Evolutionary conservation across 1,140 invertebrate genomes (phyloP), one percentile per base, ranked within the genome.

Genomic region (Euura saliciscinereae): DNA sequence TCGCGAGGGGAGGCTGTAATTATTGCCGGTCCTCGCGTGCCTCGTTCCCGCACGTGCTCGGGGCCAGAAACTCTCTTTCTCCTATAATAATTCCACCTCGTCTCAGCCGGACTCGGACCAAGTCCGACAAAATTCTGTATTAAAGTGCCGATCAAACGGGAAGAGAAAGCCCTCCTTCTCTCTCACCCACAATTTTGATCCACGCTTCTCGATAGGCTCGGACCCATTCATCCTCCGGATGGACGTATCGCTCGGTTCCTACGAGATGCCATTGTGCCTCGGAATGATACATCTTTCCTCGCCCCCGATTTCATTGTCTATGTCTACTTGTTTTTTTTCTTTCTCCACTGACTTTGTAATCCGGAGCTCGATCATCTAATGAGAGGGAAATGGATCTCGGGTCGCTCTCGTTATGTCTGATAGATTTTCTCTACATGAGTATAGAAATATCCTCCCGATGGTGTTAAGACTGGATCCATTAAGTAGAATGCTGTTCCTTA

Each of bases 21-120:
- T 59, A 59, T 59, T 59, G 51, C 51, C 13, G 51, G 51, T 59
- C 51, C 51, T 59, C 51, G 51, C 51, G 51, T 59, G 51, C 51
- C 51, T 59, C 51, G 51, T n/a, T 59, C 51, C 51, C 51, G 51
- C 51, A 59, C 51, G 51, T 59, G 51, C 51, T 59, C 51, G 51
- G 51, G 51, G 51, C 51, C 51, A 59, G 51, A 59, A 59, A 59
- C 13, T 59, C 51, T n/a, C 51, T n/a, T n/a, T 59, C 3, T 59
- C 51, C 5, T 28, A 28, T 28, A 28, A 28, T 28, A 28, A 28
- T 28, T 28, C 28, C 28, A 28, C 28, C 28, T 28, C 28, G 28
- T 28, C 28, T 28, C 28, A 1, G 28, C 28, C 28, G 28, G 28
- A 28, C 28, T 28, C 28, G 28, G 28, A 28, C 0, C 1, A 28